Base-by-base conservation (phyloP, 2,113 vertebrate genomes). In the Tautogolabrus adspersus region DNA sequence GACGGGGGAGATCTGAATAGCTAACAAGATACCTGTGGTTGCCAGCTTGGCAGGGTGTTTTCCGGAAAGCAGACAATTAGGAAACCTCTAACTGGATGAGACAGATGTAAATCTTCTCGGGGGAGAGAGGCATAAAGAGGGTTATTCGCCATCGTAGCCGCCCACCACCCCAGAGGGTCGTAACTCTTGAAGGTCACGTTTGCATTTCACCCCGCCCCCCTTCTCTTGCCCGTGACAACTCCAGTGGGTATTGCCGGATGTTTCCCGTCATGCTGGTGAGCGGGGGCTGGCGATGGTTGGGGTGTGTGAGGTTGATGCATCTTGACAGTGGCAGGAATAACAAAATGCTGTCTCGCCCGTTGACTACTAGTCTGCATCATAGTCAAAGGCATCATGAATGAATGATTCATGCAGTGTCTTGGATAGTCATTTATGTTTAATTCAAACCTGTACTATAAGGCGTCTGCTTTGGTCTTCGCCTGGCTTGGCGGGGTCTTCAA, bases 141-240 rank as follows among this genome's bases (percentile, higher is more conserved):
- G 47, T 75, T 77, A 82, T 81, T 79, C 12, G 52, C 68, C 65
- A 71, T 42, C 51, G 54, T 60, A 76, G 82, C 63, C 74, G 1
- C 46, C 71, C 65, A 42, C 26, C n/a, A 3, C 63, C 71, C 87
- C 71, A 69, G 10, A 62, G 72, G 66, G 83, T 81, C 65, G 34
- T 81, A 76, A 82, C 74, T 85, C 79, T 82, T 90, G 83, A 91
- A 92, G 92, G 91, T 94, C 89, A 91, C 15, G 5, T 58, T 66
- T 79, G 62, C 70, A 73, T 79, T 90, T 90, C 56, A 73, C 75
- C 26, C 54, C 47, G 10, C 55, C 73, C 58, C 59, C 60, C 37
- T 21, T 77, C 72, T 81, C 52, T 77, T 74, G 18, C 58, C 65
- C 63, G 26, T 54, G 70, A 85, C 77, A 86, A 64, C 77, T 83